Conservation (phyloP, 2,113 vertebrate species). For the Notiomystis cincta region DNA sequence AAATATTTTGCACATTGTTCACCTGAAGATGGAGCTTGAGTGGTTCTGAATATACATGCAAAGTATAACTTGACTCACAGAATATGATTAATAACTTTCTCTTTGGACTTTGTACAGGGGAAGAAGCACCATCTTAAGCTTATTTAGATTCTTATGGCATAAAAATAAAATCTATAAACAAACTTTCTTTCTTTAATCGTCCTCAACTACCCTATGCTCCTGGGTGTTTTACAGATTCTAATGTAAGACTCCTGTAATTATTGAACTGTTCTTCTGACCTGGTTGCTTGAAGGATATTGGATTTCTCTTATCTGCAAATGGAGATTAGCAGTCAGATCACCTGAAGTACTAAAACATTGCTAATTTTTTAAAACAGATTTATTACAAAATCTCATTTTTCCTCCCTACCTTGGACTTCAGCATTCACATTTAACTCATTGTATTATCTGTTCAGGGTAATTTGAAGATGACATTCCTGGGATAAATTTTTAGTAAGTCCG, state of each 20-base stretch:
- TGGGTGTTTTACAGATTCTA: slow-evolving; percentile 54
- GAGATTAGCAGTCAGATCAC: slow-evolving; percentile 40
- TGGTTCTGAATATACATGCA: not conserved
- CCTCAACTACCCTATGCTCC: slow-evolving; percentile 26
- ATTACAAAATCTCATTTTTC: not conserved
- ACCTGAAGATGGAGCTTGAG: slow-evolving; percentile 57
- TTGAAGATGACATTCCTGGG: not conserved
- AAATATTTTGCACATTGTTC: slow-evolving; percentile 12
- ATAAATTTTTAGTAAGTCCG: not conserved
- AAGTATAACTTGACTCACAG: not conserved
- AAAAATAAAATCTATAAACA: slow-evolving; percentile 70
- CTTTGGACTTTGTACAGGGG: not conserved
- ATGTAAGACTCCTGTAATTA: slow-evolving; percentile 46
- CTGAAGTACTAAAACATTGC: slow-evolving; percentile 2
- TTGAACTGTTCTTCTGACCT: slow-evolving; percentile 46
- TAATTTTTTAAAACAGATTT: slow-evolving; percentile 14
- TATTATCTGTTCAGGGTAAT: not conserved
- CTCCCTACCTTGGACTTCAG: not conserved
- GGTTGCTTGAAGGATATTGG: slow-evolving; percentile 29
- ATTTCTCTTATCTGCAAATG: slow-evolving; percentile 37
- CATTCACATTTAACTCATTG: not conserved
- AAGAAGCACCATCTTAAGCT: not conserved
- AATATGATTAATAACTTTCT: not conserved
- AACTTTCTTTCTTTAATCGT: slow-evolving; percentile 57
- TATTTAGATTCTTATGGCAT: slow-evolving; percentile 62